phyloP scores from a whole-genome alignment of 2,888 invertebrate genomes.

The Brachyopa scutellaris region DNA sequence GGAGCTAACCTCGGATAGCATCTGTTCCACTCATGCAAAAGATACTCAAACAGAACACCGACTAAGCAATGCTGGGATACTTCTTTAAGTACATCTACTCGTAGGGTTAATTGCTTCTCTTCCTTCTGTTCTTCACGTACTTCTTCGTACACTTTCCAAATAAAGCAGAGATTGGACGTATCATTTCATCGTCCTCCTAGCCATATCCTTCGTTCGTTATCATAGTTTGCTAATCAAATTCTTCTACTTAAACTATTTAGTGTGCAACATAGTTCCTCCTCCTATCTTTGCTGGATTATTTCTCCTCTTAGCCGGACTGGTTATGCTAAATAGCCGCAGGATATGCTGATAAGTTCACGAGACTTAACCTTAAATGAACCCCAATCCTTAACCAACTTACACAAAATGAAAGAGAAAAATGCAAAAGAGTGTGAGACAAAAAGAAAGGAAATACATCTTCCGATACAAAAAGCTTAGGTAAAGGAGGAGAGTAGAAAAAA shows the following conservation, averaged over 20 bases:
- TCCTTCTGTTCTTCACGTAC: background rate
- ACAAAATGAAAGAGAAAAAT: constrained; percentile 23
- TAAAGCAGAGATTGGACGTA: constrained; percentile 9
- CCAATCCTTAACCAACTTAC: constrained; percentile 69
- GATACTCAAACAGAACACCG: no score
- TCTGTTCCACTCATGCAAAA: no score
- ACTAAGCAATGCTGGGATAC: no score
- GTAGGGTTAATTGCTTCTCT: constrained; percentile 31
- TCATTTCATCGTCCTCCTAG: background rate
- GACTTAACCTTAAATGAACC: constrained; percentile 72
- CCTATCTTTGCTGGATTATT: constrained; percentile 33
- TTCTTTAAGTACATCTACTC: no score
- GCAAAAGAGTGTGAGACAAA: constrained; percentile 26
- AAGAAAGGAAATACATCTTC: constrained; percentile 54
- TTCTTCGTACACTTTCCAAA: background rate
- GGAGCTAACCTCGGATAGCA: no score
- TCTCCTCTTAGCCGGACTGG: constrained; percentile 52
- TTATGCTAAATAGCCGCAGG: constrained; percentile 72
- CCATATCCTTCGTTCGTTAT: constrained; percentile 40
- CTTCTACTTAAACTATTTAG: constrained; percentile 35
- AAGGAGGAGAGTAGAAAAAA: background rate
- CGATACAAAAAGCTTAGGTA: constrained; percentile 48
- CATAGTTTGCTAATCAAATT: constrained; percentile 59
- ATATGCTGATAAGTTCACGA: constrained; percentile 68
- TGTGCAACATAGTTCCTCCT: constrained; percentile 29